Conservation (phyloP, 2,797 vertebrate species). For the Nannoperca obscura region DNA sequence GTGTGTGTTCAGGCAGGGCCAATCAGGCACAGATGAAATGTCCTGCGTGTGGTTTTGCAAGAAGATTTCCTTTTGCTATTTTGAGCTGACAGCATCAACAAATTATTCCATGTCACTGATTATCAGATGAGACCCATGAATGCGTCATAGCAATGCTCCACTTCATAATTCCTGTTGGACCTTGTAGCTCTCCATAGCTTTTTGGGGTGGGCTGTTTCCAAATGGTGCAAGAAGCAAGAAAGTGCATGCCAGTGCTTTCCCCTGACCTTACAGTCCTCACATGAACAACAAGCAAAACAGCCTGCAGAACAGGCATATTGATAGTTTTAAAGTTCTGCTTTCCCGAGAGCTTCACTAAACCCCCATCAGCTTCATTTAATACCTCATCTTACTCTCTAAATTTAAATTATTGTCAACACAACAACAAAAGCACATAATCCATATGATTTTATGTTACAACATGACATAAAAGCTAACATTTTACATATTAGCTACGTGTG, state of each 20-base stretch:
- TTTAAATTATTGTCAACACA: conserved; percentile 5
- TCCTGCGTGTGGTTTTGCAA: conserved; percentile 29
- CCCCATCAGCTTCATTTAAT: conserved; percentile 3
- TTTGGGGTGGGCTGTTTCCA: conserved; percentile 30
- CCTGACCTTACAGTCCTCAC: background rate
- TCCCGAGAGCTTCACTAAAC: conserved; percentile 8
- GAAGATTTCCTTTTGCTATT: conserved; percentile 60
- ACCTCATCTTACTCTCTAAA: conserved; percentile 2
- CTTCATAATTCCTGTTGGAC: conserved; percentile 14
- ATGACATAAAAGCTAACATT: conserved; percentile 19
- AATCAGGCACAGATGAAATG: conserved; percentile 22
- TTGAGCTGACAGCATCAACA: conserved; percentile 51
- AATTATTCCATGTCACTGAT: conserved; percentile 58
- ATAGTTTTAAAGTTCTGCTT: conserved; percentile 1
- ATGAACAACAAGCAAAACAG: background rate
- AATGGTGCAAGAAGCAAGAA: conserved; percentile 35
- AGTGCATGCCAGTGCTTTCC: background rate
- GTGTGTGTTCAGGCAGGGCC: background rate
- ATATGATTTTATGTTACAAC: conserved; percentile 1
- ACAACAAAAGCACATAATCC: conserved; percentile 42
- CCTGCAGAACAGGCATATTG: background rate
- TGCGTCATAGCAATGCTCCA: conserved; percentile 34
- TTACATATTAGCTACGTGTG: background rate
- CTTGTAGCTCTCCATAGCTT: conserved; percentile 15
- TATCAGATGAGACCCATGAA: conserved; percentile 47